A percentile compares a stretch with the other conserved stretches of the same genome.
Evolutionary conservation across 2,797 vertebrate species (phyloP).

Genomic region (Xenentodon cancila): DNA sequence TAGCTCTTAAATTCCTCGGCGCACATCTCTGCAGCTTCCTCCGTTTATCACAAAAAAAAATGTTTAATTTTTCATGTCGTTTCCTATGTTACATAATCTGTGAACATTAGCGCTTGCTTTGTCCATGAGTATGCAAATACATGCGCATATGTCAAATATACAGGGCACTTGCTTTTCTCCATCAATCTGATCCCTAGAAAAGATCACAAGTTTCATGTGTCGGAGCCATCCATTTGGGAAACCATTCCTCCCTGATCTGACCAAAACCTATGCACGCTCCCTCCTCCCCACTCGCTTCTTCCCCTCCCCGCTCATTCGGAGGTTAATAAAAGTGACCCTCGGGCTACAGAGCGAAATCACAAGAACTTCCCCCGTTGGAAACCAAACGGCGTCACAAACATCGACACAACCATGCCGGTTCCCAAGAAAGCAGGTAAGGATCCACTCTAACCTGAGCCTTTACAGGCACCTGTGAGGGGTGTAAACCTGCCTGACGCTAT

Average conservation of each 20-base stretch:
- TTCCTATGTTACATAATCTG: too few relatives aligned
- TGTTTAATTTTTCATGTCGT: neutral
- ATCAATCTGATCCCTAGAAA: constrained; percentile 53
- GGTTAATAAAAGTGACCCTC: constrained; percentile 76
- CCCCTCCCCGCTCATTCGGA: constrained; percentile 34
- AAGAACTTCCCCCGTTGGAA: constrained; percentile 24
- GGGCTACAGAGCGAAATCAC: constrained; percentile 10
- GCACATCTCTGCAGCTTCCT: neutral
- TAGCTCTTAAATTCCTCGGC: neutral
- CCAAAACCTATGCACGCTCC: constrained; percentile 22
- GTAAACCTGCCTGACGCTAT: neutral
- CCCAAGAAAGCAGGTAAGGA: constrained; percentile 78
- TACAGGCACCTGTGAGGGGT: neutral
- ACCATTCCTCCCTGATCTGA: constrained; percentile 41
- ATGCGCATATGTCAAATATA: constrained; percentile 41
- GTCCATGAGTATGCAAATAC: constrained; percentile 51
- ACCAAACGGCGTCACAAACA: constrained; percentile 27
- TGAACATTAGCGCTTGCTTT: constrained; percentile 17
- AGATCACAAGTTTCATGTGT: constrained; percentile 65
- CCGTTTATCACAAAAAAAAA: neutral
- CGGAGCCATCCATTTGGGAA: constrained; percentile 44
- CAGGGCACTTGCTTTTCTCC: constrained; percentile 37
- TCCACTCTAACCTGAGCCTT: neutral
- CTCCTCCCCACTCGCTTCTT: constrained; percentile 7
- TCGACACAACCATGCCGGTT: constrained; percentile 71